phyloP scores from a whole-genome alignment of 2,113 vertebrate genomes.

The Ageneiosus marmoratus region DNA sequence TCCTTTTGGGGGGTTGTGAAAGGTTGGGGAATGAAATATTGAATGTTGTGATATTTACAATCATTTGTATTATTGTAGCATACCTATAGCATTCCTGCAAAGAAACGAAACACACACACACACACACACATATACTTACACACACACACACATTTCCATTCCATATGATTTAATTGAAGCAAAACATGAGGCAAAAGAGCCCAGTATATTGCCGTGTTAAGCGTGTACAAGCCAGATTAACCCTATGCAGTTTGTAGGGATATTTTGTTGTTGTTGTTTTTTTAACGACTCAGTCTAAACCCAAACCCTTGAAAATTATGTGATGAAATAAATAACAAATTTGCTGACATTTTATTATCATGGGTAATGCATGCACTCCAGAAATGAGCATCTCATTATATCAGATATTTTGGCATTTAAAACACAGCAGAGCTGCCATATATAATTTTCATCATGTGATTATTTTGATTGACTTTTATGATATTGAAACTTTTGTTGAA shows the following conservation, averaged over 20 bases:
- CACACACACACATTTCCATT: slow-evolving; percentile 49
- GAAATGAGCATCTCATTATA: background rate
- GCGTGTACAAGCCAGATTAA: slow-evolving; percentile 59
- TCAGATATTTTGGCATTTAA: background rate
- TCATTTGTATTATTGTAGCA: slow-evolving; percentile 45
- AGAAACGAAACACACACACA: slow-evolving; percentile 49
- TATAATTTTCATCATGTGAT: background rate
- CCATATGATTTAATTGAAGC: slow-evolving; percentile 47
- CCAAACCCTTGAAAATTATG: background rate
- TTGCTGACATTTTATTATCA: background rate
- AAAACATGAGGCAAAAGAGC: slow-evolving; percentile 43
- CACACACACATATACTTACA: slow-evolving; percentile 42
- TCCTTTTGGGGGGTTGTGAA: slow-evolving; percentile 63
- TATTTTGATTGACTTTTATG: background rate
- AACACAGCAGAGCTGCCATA: background rate
- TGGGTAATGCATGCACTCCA: background rate
- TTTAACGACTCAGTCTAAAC: background rate
- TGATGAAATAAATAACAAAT: background rate
- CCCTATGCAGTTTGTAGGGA: slow-evolving; percentile 2
- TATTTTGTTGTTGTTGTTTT: background rate
- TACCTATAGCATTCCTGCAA: slow-evolving; percentile 58
- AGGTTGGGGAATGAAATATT: background rate
- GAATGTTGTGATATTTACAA: slow-evolving; percentile 49
- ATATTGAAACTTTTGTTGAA: background rate
- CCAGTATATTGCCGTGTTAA: slow-evolving; percentile 49